phyloP scores from a whole-genome alignment of 2,888 invertebrate species.

The Hermaeophaga mercurialis region DNA sequence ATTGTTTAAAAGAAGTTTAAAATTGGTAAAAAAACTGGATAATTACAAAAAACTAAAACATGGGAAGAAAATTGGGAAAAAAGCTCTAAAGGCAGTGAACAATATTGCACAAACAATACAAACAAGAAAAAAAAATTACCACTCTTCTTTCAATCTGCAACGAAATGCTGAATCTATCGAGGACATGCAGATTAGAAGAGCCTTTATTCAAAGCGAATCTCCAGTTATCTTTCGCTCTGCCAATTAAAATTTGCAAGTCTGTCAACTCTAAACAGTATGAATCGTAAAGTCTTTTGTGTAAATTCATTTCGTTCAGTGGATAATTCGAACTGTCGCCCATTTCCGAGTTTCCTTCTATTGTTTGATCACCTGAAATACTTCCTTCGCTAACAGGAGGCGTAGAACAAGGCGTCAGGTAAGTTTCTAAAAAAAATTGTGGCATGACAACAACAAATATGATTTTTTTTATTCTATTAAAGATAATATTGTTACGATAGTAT shows the following conservation, averaged over 20 bases:
- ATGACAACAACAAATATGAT: too few relatives aligned
- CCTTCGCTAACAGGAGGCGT: slow-evolving; percentile 83
- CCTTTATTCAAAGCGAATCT: slow-evolving; percentile 84
- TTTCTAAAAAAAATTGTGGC: slow-evolving; percentile 62
- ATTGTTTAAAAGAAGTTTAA: too few relatives aligned
- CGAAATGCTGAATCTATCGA: slow-evolving; percentile 65
- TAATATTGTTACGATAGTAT: too few relatives aligned
- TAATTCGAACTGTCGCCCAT: slow-evolving; percentile 41
- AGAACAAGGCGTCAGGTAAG: slow-evolving; percentile 84
- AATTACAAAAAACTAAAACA: too few relatives aligned
- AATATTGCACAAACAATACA: too few relatives aligned
- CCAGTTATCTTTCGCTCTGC: slow-evolving; percentile 88
- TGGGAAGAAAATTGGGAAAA: too few relatives aligned
- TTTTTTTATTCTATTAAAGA: too few relatives aligned
- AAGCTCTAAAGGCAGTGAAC: too few relatives aligned
- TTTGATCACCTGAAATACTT: slow-evolving; percentile 62
- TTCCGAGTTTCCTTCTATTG: slow-evolving; percentile 49
- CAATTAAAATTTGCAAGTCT: slow-evolving; percentile 86
- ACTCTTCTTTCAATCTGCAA: slow-evolving; percentile 78
- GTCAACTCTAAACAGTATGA: slow-evolving; percentile 80
- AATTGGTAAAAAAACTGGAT: too few relatives aligned
- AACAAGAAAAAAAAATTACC: slow-evolving; percentile 43
- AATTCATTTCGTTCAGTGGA: slow-evolving; percentile 62
- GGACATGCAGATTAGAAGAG: slow-evolving; percentile 80
- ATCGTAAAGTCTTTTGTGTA: slow-evolving; percentile 76